These are phyloP conservation scores for Dicycla oo DNA, from an alignment of 2,888 invertebrate genomes.

Conservation along the genomic window DNA sequence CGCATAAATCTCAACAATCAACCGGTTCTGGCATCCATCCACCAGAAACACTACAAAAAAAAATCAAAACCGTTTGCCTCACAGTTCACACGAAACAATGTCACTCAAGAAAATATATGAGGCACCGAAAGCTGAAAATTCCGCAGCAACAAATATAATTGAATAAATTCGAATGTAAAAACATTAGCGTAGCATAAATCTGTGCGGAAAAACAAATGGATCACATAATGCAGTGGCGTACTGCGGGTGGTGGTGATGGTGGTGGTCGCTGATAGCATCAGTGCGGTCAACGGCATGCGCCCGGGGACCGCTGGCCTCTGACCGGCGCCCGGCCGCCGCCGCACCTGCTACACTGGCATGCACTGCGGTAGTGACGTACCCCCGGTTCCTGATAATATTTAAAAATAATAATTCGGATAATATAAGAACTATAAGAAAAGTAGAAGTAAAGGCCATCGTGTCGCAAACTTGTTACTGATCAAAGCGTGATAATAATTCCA, in stretches of 20 bases:
- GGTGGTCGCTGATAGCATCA: slow-evolving; percentile 63
- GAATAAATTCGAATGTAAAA: slow-evolving; percentile 63
- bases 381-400: background rate
- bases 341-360: slow-evolving; percentile 34
- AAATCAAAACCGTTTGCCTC: slow-evolving; percentile 38
- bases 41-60: slow-evolving; percentile 33
- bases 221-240: slow-evolving; percentile 69
- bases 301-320: slow-evolving; percentile 44
- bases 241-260: slow-evolving; percentile 47
- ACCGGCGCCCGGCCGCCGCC: slow-evolving; percentile 42
- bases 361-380: slow-evolving; percentile 51
- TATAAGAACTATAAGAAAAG: background rate
- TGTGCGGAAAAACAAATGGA: slow-evolving; percentile 73
- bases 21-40: slow-evolving; percentile 18
- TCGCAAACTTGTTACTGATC: background rate
- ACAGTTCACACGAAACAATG: slow-evolving; percentile 53
- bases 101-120: slow-evolving; percentile 55
- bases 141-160: slow-evolving; percentile 60
- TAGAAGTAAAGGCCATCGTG: background rate
- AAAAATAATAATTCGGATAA: too few species aligned
- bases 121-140: slow-evolving; percentile 57
- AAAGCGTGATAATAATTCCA: background rate
- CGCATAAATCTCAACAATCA: slow-evolving; percentile 42
- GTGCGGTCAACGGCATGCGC: slow-evolving; percentile 66
- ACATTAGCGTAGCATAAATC: slow-evolving; percentile 71